These are phyloP conservation scores for Typhlichthys subterraneus DNA, from an alignment of 2,797 vertebrate species.

Conservation along the genomic window DNA sequence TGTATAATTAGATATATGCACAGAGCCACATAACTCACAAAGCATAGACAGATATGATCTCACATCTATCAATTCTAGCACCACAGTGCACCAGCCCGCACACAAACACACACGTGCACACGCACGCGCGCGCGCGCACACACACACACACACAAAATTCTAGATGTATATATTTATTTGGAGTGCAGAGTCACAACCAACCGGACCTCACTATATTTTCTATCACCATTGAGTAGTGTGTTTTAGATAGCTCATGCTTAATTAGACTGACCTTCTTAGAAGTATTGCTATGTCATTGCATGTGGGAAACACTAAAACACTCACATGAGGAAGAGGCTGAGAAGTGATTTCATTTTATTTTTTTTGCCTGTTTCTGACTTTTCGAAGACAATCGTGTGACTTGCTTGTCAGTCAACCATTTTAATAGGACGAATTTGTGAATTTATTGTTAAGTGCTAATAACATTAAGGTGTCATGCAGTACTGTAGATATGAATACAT, in stretches of 20 bases:
- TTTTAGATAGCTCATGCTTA: conserved; percentile 31
- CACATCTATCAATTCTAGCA: conserved; percentile 72
- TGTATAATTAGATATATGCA: conserved; percentile 75
- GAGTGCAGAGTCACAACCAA: conserved; percentile 26
- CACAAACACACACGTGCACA: conserved; percentile 17
- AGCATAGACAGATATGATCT: conserved; percentile 58
- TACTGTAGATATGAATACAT: background rate
- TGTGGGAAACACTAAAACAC: conserved; percentile 32
- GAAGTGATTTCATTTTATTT: conserved; percentile 7
- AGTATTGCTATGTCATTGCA: conserved; percentile 33
- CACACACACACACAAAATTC: conserved; percentile 57
- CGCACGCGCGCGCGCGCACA: background rate
- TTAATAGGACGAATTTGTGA: no score
- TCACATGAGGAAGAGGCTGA: conserved; percentile 23
- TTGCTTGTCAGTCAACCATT: no score
- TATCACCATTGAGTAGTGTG: conserved; percentile 47
- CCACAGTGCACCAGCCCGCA: conserved; percentile 19
- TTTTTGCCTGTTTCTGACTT: no score
- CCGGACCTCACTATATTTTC: conserved; percentile 52
- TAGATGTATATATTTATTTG: conserved; percentile 69
- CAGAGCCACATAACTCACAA: conserved; percentile 64
- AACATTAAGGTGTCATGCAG: no score
- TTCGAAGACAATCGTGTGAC: no score
- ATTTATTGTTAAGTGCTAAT: background rate
- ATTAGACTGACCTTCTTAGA: conserved; percentile 53